Conservation (phyloP, 2,797 vertebrate species). For the Coranthus polyacanthus region DNA sequence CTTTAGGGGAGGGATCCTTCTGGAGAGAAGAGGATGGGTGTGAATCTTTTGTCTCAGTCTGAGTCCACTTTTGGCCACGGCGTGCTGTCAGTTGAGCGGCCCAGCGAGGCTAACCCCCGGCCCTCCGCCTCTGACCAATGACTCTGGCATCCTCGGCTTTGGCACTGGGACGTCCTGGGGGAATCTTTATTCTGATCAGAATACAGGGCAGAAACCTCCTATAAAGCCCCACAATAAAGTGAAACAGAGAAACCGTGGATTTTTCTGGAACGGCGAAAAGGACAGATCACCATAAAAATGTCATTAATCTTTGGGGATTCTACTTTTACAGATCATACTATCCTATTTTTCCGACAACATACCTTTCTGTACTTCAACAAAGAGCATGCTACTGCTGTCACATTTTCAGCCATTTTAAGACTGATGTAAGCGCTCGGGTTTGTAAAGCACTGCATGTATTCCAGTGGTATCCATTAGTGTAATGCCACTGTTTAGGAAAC, state of each 20-base stretch:
- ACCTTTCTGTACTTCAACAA: constrained; percentile 60
- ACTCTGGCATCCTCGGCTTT: constrained; percentile 82
- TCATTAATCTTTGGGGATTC: constrained; percentile 66
- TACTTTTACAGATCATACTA: constrained; percentile 53
- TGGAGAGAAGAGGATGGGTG: constrained; percentile 78
- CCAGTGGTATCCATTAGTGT: constrained; percentile 66
- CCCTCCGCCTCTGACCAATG: constrained; percentile 83
- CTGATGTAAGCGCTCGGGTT: constrained; percentile 52
- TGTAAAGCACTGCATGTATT: constrained; percentile 69
- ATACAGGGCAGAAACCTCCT: constrained; percentile 75
- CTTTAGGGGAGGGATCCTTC: constrained; percentile 50
- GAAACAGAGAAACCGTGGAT: constrained; percentile 55
- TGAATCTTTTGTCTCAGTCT: constrained; percentile 73
- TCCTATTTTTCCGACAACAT: constrained; percentile 56
- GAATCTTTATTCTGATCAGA: constrained; percentile 82
- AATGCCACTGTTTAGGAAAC: constrained; percentile 56
- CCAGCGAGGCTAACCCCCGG: constrained; percentile 72
- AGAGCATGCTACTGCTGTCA: constrained; percentile 61
- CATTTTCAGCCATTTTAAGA: constrained; percentile 54
- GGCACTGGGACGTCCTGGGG: constrained; percentile 70
- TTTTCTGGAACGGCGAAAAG: constrained; percentile 50
- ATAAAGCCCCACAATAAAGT: constrained; percentile 78
- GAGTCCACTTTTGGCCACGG: constrained; percentile 79
- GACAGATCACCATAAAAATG: constrained; percentile 68
- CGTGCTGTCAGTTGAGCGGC: constrained; percentile 76